A percentile compares a stretch with the other conserved stretches of the same genome.
These are phyloP conservation scores for Drosophila nigromelanica DNA, from an alignment of 1,140 invertebrate genomes.

Conservation along the genomic window DNA sequence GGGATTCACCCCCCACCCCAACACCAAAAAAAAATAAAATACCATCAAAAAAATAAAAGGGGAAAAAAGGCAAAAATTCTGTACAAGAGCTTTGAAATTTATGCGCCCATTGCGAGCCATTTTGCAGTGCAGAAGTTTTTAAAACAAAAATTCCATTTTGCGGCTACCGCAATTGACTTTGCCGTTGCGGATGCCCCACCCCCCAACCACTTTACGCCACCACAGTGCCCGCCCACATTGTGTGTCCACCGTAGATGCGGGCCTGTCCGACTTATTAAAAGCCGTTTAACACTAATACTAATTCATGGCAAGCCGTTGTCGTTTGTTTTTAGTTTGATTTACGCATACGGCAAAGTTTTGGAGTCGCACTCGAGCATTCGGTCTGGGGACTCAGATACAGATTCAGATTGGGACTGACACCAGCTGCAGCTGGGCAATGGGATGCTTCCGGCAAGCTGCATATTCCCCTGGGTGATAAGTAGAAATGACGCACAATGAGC, in stretches of 20 bases:
- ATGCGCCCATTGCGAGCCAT: conserved; percentile 75
- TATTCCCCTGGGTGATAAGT: conserved; percentile 52
- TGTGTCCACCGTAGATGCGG: conserved; percentile 18
- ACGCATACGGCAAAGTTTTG: conserved; percentile 31
- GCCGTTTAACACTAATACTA: conserved; percentile 54
- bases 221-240: too few relatives aligned
- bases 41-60: conserved; percentile 6
- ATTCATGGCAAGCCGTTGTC: conserved; percentile 38
- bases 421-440: conserved; percentile 28
- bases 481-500: conserved; percentile 67
- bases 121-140: conserved; percentile 65
- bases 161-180: conserved; percentile 72
- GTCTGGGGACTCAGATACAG: background rate
- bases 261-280: conserved; percentile 48
- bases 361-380: background rate
- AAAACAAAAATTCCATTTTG: conserved; percentile 69
- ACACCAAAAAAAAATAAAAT: too few relatives aligned
- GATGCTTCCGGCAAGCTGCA: conserved; percentile 27
- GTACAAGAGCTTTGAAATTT: conserved; percentile 61
- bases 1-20: background rate
- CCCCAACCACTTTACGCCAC: too few relatives aligned
- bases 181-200: conserved; percentile 51
- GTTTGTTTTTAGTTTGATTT: conserved; percentile 54
- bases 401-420: conserved; percentile 12
- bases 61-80: conserved; percentile 1